These are phyloP conservation scores for Pseudomugil tenellus DNA, from an alignment of 2,797 vertebrate genomes.

Conservation along the genomic window DNA sequence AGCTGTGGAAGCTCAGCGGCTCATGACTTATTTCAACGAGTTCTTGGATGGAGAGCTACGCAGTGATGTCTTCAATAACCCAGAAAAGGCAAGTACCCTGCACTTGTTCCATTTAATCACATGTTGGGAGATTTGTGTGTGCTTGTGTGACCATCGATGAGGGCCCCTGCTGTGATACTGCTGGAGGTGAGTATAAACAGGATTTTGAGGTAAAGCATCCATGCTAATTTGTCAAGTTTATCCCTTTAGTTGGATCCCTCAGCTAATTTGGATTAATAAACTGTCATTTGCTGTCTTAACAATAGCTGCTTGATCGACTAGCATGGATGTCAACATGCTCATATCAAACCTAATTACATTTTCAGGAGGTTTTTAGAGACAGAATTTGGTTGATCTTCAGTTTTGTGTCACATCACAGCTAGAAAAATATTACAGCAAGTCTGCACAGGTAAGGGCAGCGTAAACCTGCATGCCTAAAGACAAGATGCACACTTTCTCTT, in stretches of 20 bases:
- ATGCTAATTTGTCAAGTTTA: conserved; percentile 80
- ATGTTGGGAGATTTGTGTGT: conserved; percentile 26
- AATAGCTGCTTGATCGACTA: conserved; percentile 77
- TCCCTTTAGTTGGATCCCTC: conserved; percentile 79
- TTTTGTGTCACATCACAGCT: conserved; percentile 61
- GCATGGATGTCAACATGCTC: conserved; percentile 78
- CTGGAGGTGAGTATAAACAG: conserved; percentile 76
- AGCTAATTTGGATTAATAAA: conserved; percentile 81
- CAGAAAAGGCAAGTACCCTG: conserved; percentile 88
- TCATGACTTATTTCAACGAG: conserved; percentile 99
- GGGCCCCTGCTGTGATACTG: conserved; percentile 57
- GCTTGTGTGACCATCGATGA: conserved; percentile 46
- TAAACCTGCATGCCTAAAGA: conserved; percentile 43
- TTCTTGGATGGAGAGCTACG: conserved; percentile 98
- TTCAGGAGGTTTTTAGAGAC: conserved; percentile 63
- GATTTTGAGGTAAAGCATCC: conserved; percentile 76
- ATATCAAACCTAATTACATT: conserved; percentile 78
- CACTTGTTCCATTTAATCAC: conserved; percentile 26
- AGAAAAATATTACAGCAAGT: conserved; percentile 44
- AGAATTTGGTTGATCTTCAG: conserved; percentile 59
- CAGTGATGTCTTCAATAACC: conserved; percentile 98
- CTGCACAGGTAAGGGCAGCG: conserved; percentile 40
- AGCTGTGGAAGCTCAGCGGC: conserved; percentile 97
- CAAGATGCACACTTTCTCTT: conserved; percentile 20
- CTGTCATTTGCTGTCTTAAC: conserved; percentile 74